Base-by-base conservation (phyloP, 2,797 vertebrate genomes). In the Xyrichtys novacula region DNA sequence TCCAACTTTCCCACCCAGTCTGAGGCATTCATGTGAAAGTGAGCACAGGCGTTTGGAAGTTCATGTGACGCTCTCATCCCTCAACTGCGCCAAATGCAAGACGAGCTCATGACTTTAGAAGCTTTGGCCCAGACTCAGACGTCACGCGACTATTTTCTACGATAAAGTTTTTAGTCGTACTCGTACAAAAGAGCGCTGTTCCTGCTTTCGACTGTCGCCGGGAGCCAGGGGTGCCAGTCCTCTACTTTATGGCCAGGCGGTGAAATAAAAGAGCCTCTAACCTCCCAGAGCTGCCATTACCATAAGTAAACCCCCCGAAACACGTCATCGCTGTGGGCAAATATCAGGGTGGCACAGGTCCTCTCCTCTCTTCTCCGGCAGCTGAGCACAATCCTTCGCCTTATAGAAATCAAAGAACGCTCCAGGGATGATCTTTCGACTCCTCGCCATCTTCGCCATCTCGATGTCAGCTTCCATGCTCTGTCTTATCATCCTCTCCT, bases 271-370 rank as follows among this genome's bases (percentile, higher is more conserved):
- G 84, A 81, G 69, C 73, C 89, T 85, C 89, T 90, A 88, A 91
- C 87, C 81, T 87, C 87, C 56, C 74, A 4, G 25, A 76, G 78
- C 83, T 73, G 76, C 56, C 78, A 93, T 93, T 91, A 92, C 85
- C 91, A 93, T 91, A 92, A 91, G 88, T 89, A 92, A 93, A 93
- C 82, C 80, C 88, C 85, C 81, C 89, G 90, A 90, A 88, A 78
- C 80, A 80, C 86, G 86, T 93, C 89, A 92, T 64, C 20, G 53
- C 81, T 81, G 83, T 78, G 85, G 83, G 84, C 86, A 90, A 92
- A 92, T 80, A 90, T 78, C 84, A 83, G 83, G 84, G 87, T 88
- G 89, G 90, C 87, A 85, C 73, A 73, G 84, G 79, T 77, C 60
- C 73, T 58, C 80, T 71, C 52, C 70, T 65, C 77, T 74, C 53